Evolutionary conservation across 2,888 invertebrate genomes (phyloP).

Genomic region (Drosophila rellima): DNA sequence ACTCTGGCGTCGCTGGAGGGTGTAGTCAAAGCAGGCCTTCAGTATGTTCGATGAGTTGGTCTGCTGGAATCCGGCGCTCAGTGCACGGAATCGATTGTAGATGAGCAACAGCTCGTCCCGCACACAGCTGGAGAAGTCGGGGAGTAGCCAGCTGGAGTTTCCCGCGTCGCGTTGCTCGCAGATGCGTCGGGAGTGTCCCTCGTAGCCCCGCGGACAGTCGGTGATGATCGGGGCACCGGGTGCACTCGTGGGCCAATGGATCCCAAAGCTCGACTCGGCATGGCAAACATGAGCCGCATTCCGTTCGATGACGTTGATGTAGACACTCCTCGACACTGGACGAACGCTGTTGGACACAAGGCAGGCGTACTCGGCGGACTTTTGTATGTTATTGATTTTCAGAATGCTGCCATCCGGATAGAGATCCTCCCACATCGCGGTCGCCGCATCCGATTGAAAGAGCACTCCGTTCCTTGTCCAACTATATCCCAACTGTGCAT

Average conservation of each 20-base stretch:
- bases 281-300: slow-evolving; percentile 88
- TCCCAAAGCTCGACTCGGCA: slow-evolving; percentile 87
- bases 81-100: slow-evolving; percentile 87
- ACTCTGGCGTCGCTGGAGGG: slow-evolving; percentile 77
- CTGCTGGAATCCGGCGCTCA: slow-evolving; percentile 85
- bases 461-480: slow-evolving; percentile 93
- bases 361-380: slow-evolving; percentile 92
- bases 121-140: slow-evolving; percentile 92
- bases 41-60: slow-evolving; percentile 85
- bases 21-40: slow-evolving; percentile 84
- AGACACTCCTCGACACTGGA: slow-evolving; percentile 88
- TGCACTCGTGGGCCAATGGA: slow-evolving; percentile 90
- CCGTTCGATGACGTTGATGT: slow-evolving; percentile 89
- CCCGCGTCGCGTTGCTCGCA: slow-evolving; percentile 88
- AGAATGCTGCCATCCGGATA: slow-evolving; percentile 94
- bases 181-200: slow-evolving; percentile 86
- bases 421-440: slow-evolving; percentile 94
- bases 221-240: slow-evolving; percentile 90
- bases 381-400: slow-evolving; percentile 92
- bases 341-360: slow-evolving; percentile 88
- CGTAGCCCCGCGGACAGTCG: slow-evolving; percentile 88
- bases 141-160: slow-evolving; percentile 90
- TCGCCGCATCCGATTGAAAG: slow-evolving; percentile 90
- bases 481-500: slow-evolving; percentile 91
- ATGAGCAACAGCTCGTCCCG: slow-evolving; percentile 88